phyloP scores from a whole-genome alignment of 2,797 vertebrate species.

The Chloroceryle amazona region DNA sequence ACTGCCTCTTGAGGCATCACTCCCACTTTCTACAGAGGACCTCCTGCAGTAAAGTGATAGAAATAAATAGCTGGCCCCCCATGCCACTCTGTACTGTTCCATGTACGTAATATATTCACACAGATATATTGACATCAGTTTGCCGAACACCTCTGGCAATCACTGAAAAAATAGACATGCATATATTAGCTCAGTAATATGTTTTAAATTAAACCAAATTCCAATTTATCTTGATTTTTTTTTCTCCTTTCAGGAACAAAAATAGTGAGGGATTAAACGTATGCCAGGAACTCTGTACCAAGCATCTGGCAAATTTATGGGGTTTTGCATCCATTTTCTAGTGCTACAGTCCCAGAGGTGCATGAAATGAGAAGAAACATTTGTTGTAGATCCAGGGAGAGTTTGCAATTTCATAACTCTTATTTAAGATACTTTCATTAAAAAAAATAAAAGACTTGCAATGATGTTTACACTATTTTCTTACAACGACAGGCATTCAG shows the following conservation, averaged over 20 bases:
- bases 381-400: slow-evolving; percentile 37
- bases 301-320: slow-evolving; percentile 32
- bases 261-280: background rate
- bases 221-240: background rate
- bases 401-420: slow-evolving; percentile 18
- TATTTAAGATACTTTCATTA: background rate
- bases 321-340: slow-evolving; percentile 32
- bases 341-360: slow-evolving; percentile 9
- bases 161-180: background rate
- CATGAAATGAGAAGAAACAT: slow-evolving; percentile 34
- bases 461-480: background rate
- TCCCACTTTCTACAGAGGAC: background rate
- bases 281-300: background rate
- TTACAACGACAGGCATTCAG: background rate
- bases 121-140: background rate
- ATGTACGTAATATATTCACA: background rate
- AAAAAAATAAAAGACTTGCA: background rate
- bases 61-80: background rate
- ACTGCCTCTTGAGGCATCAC: background rate
- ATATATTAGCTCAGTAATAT: background rate
- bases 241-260: background rate
- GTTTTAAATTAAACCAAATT: slow-evolving; percentile 6
- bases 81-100: background rate
- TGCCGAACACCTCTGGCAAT: background rate
- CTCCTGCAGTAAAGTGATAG: background rate